Evolutionary conservation across 2,888 invertebrate genomes (phyloP).

Genomic region (Dicyrtoma fusca): DNA sequence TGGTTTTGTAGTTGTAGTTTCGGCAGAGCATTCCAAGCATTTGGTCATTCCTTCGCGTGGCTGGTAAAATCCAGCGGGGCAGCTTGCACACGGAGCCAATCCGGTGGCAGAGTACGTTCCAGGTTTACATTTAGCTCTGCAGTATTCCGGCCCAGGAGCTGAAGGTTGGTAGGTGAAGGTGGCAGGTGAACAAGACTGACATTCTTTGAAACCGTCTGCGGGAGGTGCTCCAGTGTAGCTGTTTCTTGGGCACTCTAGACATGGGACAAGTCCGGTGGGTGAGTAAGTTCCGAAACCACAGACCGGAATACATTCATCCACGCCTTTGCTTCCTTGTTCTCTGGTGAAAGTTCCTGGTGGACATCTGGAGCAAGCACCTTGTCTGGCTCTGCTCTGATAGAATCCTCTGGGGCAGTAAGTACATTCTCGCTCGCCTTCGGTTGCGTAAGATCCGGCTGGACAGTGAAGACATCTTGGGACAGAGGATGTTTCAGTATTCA

Average conservation of each 20-base stretch:
- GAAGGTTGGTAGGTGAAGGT: conserved; percentile 90
- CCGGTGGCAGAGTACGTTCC: conserved; percentile 93
- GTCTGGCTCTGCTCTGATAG: conserved; percentile 89
- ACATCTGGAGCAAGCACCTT: conserved; percentile 87
- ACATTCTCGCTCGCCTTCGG: conserved; percentile 86
- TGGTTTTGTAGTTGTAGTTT: conserved; percentile 79
- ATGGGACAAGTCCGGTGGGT: conserved; percentile 89
- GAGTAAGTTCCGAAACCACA: conserved; percentile 96
- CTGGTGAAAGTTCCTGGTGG: conserved; percentile 90
- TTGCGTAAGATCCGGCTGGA: conserved; percentile 93
- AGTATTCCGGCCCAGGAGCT: conserved; percentile 79
- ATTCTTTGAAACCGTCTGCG: conserved; percentile 87
- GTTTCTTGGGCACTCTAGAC: conserved; percentile 90
- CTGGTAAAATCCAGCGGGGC: conserved; percentile 91
- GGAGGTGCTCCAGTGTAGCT: conserved; percentile 88
- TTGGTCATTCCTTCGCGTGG: conserved; percentile 79
- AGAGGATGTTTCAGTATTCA: conserved; percentile 89
- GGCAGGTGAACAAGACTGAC: conserved; percentile 87
- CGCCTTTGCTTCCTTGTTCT: conserved; percentile 84
- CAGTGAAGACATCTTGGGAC: conserved; percentile 94
- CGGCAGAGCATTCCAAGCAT: conserved; percentile 88
- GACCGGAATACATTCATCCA: conserved; percentile 86
- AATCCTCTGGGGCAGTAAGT: conserved; percentile 88
- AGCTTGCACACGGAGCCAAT: conserved; percentile 88
- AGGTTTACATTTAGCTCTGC: conserved; percentile 83